phyloP scores from a whole-genome alignment of 2,888 invertebrate genomes.

The Neoaliturus tenellus region DNA sequence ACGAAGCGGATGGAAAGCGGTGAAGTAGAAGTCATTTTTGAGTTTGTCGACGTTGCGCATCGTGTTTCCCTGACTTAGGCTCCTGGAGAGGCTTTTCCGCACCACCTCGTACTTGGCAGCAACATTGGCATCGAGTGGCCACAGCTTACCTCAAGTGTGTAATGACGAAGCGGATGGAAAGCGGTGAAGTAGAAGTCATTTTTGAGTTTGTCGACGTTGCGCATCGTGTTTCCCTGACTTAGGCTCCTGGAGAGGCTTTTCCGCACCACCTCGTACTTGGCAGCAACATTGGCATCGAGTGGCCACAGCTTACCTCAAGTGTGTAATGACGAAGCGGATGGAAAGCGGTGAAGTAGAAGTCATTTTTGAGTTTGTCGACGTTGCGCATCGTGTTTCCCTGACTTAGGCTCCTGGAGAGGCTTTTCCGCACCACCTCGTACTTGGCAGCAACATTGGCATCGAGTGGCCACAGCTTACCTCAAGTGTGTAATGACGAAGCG shows the following conservation, averaged over 20 bases:
- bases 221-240: conserved; percentile 76
- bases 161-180: conserved; percentile 75
- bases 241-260: conserved; percentile 75
- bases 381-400: conserved; percentile 77
- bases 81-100: conserved; percentile 74
- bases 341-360: conserved; percentile 77
- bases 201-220: conserved; percentile 73
- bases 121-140: conserved; percentile 69
- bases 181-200: conserved; percentile 76
- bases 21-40: conserved; percentile 76
- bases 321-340: conserved; percentile 74
- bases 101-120: conserved; percentile 73
- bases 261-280: conserved; percentile 74
- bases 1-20: conserved; percentile 73
- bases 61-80: conserved; percentile 76
- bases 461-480: conserved; percentile 72
- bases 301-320: conserved; percentile 72
- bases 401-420: conserved; percentile 74
- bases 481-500: conserved; percentile 73
- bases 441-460: conserved; percentile 69
- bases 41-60: conserved; percentile 74
- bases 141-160: conserved; percentile 72
- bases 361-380: conserved; percentile 73
- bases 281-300: conserved; percentile 67
- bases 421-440: conserved; percentile 74